A percentile compares a stretch with the other conserved stretches of the same genome.
Conservation (phyloP, 2,888 invertebrate genomes). For the Eristalis pertinax region DNA sequence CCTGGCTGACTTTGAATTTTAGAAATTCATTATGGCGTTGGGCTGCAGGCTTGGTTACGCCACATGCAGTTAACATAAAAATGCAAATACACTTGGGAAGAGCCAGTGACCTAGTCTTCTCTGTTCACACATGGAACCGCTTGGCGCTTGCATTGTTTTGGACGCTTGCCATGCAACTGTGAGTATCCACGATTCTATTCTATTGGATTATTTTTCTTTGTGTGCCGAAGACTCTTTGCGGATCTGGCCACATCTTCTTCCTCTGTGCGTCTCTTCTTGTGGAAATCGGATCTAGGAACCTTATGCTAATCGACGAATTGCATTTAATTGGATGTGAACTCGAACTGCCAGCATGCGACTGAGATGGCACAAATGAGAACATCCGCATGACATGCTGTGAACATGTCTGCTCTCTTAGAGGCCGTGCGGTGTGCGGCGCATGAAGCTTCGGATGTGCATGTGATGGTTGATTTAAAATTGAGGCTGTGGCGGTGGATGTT, state of each 20-base stretch:
- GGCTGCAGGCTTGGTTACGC: constrained; percentile 25
- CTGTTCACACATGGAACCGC: background rate
- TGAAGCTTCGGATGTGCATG: background rate
- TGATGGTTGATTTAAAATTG: constrained; percentile 35
- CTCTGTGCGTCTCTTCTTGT: background rate
- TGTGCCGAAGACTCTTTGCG: background rate
- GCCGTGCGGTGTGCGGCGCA: background rate
- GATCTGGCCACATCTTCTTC: too few species aligned
- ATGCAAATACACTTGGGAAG: constrained; percentile 40
- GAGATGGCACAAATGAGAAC: constrained; percentile 48
- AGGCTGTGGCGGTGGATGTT: background rate
- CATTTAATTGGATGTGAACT: constrained; percentile 53
- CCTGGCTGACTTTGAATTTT: constrained; percentile 41
- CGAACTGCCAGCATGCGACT: constrained; percentile 27
- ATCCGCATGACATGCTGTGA: constrained; percentile 29
- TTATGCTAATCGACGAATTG: constrained; percentile 25
- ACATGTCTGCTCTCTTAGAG: background rate
- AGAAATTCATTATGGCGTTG: constrained; percentile 30
- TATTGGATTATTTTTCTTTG: constrained; percentile 24
- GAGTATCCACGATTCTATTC: background rate
- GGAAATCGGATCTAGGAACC: constrained; percentile 13
- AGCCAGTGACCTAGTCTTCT: constrained; percentile 53
- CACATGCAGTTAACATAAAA: constrained; percentile 45
- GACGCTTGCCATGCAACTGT: constrained; percentile 22
- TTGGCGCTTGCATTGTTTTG: constrained; percentile 18